These are phyloP conservation scores for Tubulanus polymorphus DNA, from an alignment of 2,888 invertebrate genomes.

Conservation along the genomic window DNA sequence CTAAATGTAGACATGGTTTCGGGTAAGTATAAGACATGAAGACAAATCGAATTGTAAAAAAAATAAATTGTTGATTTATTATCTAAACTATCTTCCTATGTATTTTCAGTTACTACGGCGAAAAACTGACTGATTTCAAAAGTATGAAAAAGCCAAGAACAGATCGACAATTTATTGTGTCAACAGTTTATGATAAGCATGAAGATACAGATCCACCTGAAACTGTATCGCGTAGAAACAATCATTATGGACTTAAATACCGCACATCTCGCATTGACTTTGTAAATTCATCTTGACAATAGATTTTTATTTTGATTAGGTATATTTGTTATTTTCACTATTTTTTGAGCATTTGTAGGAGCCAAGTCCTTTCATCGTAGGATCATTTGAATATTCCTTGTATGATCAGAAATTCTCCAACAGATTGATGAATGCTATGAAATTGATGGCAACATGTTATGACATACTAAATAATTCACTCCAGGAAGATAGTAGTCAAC, in stretches of 20 bases:
- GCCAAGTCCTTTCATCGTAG: no score
- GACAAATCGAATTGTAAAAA: no score
- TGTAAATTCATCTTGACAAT: no score
- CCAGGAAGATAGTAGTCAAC: no score
- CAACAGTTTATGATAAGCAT: slow-evolving; percentile 44
- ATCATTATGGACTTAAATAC: slow-evolving; percentile 35
- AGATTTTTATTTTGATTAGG: no score
- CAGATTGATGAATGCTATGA: no score
- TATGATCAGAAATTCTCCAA: no score
- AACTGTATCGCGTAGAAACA: slow-evolving; percentile 31
- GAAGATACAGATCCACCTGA: slow-evolving; percentile 39
- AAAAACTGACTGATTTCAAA: slow-evolving; percentile 28
- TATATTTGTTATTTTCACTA: no score
- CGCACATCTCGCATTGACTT: slow-evolving; percentile 11
- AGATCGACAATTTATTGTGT: slow-evolving; percentile 26
- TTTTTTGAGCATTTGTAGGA: no score
- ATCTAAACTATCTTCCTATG: neutral
- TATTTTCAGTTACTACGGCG: slow-evolving; percentile 36
- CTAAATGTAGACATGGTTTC: slow-evolving; percentile 38
- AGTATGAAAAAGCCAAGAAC: slow-evolving; percentile 18
- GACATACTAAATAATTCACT: no score
- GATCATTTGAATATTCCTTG: no score
- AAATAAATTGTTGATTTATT: neutral
- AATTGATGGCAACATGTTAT: no score
- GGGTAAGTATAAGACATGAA: slow-evolving; percentile 29